A percentile compares a stretch with the other conserved stretches of the same genome.
phyloP scores from a whole-genome alignment of 1,140 invertebrate genomes.

The Tribolium madens region DNA sequence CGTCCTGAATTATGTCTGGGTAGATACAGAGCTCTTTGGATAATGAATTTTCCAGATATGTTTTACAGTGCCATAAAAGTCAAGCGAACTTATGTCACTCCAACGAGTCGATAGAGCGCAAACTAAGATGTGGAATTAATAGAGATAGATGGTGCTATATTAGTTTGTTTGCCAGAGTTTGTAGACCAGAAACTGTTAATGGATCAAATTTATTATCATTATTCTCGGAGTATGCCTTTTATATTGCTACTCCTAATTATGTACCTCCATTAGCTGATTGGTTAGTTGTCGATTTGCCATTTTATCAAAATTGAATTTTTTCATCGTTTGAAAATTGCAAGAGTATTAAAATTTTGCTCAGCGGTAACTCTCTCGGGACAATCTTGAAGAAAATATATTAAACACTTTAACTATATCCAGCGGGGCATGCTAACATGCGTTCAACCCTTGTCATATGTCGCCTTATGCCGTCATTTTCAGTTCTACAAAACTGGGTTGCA shows the following conservation, averaged over 20 bases:
- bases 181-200: constrained; percentile 52
- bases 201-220: constrained; percentile 57
- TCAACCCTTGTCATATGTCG: constrained; percentile 34
- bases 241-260: constrained; percentile 18
- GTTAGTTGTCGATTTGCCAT: background rate
- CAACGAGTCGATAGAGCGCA: constrained; percentile 50
- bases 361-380: background rate
- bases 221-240: constrained; percentile 27
- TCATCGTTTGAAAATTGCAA: background rate
- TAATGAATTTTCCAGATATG: constrained; percentile 60
- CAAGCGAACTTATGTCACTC: constrained; percentile 56
- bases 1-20: constrained; percentile 49
- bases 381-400: constrained; percentile 32
- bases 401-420: constrained; percentile 31
- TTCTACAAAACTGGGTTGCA: constrained; percentile 16
- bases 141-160: constrained; percentile 55
- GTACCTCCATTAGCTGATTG: constrained; percentile 15
- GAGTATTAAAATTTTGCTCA: background rate
- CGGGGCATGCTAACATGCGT: constrained; percentile 24
- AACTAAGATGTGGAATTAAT: constrained; percentile 59
- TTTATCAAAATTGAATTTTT: constrained; percentile 15
- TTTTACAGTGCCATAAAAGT: constrained; percentile 61
- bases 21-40: constrained; percentile 45
- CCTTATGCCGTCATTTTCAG: constrained; percentile 35
- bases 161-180: constrained; percentile 52